Percentiles rank a stretch among this genome's conserved stretches.
Evolutionary conservation across 1,140 invertebrate species (phyloP).

Genomic region (Trialeurodes vaporariorum): DNA sequence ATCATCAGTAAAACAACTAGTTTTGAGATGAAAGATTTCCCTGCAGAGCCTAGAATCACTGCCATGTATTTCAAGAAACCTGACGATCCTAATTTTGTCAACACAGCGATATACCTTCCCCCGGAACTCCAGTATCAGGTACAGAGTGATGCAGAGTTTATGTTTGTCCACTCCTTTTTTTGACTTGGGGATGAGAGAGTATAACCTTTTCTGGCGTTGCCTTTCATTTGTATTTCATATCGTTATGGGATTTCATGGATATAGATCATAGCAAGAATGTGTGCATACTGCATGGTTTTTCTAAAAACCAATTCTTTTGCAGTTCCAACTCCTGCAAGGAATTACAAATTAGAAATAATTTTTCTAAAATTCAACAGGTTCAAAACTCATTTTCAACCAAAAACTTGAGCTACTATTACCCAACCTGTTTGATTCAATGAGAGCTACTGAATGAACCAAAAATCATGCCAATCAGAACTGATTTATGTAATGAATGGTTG

Average conservation of each 20-base stretch:
- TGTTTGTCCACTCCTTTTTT: neutral
- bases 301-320: no score
- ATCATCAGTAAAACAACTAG: slow-evolving; percentile 74
- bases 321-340: no score
- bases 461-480: no score
- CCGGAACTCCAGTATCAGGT: slow-evolving; percentile 24
- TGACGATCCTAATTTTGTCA: slow-evolving; percentile 50
- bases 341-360: no score
- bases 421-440: no score
- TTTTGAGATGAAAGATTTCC: slow-evolving; percentile 80
- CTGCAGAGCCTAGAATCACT: slow-evolving; percentile 69
- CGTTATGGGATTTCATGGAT: neutral
- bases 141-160: slow-evolving; percentile 3
- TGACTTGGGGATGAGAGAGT: slow-evolving; percentile 1
- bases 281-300: no score
- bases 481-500: no score
- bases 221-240: neutral
- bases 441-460: no score
- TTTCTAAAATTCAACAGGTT: no score
- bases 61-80: slow-evolving; percentile 70
- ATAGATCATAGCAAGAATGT: no score
- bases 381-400: no score
- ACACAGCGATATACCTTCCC: slow-evolving; percentile 48
- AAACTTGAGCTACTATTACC: no score
- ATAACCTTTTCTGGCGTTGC: neutral